phyloP scores from a whole-genome alignment of 2,113 vertebrate species.

The Cranoglanis bouderius region DNA sequence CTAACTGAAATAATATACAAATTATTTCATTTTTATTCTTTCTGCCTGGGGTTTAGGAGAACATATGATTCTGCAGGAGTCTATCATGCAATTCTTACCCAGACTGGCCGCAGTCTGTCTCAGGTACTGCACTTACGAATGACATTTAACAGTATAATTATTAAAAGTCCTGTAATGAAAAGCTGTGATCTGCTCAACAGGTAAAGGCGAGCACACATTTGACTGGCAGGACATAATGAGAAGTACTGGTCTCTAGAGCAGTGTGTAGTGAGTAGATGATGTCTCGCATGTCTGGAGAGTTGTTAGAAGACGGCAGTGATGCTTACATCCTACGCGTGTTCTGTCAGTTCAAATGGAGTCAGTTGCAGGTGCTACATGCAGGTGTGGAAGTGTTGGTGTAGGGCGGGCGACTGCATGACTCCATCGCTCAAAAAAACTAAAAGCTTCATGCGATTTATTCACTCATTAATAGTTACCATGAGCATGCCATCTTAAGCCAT shows the following conservation, averaged over 20 bases:
- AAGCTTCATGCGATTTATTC: neutral
- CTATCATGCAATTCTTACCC: neutral
- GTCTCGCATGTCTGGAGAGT: neutral
- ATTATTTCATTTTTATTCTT: neutral
- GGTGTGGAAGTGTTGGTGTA: neutral
- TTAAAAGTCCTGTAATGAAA: neutral
- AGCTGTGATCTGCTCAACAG: slow-evolving; percentile 10
- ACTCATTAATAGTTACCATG: neutral
- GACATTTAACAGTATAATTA: slow-evolving; percentile 8
- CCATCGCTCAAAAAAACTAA: neutral
- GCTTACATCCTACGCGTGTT: neutral
- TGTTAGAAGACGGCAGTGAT: neutral
- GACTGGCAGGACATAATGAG: slow-evolving; percentile 15
- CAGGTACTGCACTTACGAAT: neutral
- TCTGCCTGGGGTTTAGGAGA: neutral
- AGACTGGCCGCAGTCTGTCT: neutral
- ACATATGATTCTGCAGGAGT: neutral
- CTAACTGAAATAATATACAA: neutral
- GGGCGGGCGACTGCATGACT: neutral
- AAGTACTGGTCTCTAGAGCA: neutral
- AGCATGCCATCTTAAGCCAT: neutral
- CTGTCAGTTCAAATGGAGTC: neutral
- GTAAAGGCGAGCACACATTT: neutral
- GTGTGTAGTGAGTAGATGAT: neutral
- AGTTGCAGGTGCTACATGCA: neutral